A percentile compares a stretch with the other conserved stretches of the same genome.
phyloP scores from a whole-genome alignment of 2,113 vertebrate species.

The Panthera uncia region DNA sequence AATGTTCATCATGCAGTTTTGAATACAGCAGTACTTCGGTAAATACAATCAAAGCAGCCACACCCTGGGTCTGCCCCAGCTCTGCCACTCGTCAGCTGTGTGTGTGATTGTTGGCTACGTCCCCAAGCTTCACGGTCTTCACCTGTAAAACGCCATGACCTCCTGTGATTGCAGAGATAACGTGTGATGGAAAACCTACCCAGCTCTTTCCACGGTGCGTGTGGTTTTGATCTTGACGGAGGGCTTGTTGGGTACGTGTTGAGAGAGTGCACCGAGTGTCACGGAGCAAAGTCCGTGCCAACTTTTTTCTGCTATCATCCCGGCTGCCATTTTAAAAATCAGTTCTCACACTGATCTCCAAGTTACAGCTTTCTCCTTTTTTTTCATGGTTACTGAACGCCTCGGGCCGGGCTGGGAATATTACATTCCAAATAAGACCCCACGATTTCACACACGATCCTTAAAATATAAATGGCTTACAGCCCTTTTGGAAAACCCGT shows the following conservation, averaged over 20 bases:
- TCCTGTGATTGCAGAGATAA: not conserved
- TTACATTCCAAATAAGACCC: not conserved
- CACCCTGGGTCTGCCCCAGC: too few relatives aligned
- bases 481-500: not conserved
- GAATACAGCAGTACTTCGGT: not conserved
- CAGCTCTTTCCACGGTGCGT: not conserved
- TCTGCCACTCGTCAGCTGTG: not conserved
- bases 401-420: not conserved
- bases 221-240: not conserved
- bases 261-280: not conserved
- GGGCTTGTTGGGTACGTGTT: fast-evolving
- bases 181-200: fast-evolving
- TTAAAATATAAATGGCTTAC: not conserved
- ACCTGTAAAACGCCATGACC: not conserved
- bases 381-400: not conserved
- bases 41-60: not conserved
- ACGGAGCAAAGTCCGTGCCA: not conserved
- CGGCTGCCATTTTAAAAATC: not conserved
- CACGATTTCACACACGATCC: not conserved
- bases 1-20: not conserved
- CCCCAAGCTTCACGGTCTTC: not conserved
- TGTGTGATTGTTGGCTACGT: not conserved
- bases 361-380: not conserved
- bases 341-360: not conserved
- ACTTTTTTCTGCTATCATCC: not conserved